These are phyloP conservation scores for Cricetomys ansorgei DNA, from an alignment of 2,113 vertebrate species.

Conservation along the genomic window DNA sequence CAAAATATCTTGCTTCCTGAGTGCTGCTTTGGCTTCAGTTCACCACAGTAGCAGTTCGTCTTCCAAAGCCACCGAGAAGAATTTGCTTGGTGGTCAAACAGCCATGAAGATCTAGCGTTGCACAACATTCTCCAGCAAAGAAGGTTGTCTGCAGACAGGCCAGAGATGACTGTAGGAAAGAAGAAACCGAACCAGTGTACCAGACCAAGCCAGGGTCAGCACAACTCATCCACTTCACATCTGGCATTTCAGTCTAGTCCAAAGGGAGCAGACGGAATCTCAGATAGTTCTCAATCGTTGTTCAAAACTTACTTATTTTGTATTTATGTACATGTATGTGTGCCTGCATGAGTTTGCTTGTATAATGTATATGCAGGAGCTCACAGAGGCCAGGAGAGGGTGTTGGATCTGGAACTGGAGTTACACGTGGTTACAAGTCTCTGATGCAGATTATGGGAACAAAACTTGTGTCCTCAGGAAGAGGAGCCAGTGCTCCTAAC, in stretches of 20 bases:
- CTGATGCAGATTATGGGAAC: background rate
- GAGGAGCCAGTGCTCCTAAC: background rate
- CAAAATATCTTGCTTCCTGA: slow-evolving; percentile 66
- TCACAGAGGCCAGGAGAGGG: too few species aligned
- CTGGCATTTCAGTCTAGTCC: background rate
- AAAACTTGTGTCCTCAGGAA: background rate
- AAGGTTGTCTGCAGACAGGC: background rate
- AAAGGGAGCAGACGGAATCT: background rate
- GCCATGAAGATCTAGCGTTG: slow-evolving; percentile 45
- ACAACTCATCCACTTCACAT: background rate
- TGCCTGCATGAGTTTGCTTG: background rate
- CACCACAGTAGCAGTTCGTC: slow-evolving; percentile 63
- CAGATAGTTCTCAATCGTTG: background rate
- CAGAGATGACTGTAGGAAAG: background rate
- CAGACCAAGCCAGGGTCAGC: background rate
- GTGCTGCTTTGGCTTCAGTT: slow-evolving; percentile 66
- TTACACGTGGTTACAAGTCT: too few species aligned
- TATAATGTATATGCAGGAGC: background rate
- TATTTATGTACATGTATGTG: background rate
- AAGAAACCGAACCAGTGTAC: background rate
- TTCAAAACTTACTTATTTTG: background rate
- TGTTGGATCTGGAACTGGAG: background rate
- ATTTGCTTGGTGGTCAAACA: slow-evolving; percentile 68
- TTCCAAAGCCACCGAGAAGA: slow-evolving; percentile 68
- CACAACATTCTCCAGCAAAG: slow-evolving; percentile 41